Percentiles rank a stretch among this genome's conserved stretches.
phyloP scores from a whole-genome alignment of 2,888 invertebrate species.

The Eretmocerus hayati region DNA sequence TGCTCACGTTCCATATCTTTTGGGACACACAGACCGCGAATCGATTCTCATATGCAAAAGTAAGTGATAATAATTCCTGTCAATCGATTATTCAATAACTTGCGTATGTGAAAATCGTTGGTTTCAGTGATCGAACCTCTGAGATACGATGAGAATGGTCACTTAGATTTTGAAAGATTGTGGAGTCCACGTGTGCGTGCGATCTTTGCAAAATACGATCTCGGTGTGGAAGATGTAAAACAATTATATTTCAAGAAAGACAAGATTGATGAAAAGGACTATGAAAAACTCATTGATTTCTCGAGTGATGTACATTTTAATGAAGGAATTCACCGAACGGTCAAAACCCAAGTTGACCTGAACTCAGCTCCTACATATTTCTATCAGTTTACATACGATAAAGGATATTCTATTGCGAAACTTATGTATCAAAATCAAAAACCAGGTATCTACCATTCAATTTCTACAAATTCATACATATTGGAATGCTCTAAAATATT shows the following conservation, averaged over 20 bases:
- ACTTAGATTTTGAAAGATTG: slow-evolving; percentile 16
- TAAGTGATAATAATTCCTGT: too few relatives aligned
- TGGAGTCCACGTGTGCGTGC: slow-evolving; percentile 21
- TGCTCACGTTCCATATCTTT: slow-evolving; percentile 1
- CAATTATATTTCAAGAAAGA: slow-evolving; percentile 29
- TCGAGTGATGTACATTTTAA: slow-evolving; percentile 27
- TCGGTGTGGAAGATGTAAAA: slow-evolving; percentile 26
- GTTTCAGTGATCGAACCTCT: too few relatives aligned
- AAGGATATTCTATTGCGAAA: not conserved
- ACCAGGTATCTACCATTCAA: too few relatives aligned
- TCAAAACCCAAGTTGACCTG: slow-evolving; percentile 25
- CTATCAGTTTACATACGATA: slow-evolving; percentile 34
- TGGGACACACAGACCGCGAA: slow-evolving; percentile 4
- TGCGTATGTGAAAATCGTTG: too few relatives aligned
- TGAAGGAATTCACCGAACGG: slow-evolving; percentile 27
- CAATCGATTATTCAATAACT: too few relatives aligned
- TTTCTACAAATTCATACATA: too few relatives aligned
- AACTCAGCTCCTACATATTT: slow-evolving; percentile 29
- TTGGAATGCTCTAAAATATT: not conserved
- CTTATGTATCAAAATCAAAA: too few relatives aligned
- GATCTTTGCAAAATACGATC: slow-evolving; percentile 9
- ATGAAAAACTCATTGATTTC: slow-evolving; percentile 23
- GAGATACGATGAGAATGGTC: not conserved
- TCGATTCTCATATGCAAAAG: slow-evolving; percentile 14
- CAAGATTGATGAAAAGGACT: slow-evolving; percentile 12